Base-by-base conservation (phyloP, 30 jellyfish, hydroid and myxozoan species). In the Aurelia aurita complex sp. Pacific region DNA sequence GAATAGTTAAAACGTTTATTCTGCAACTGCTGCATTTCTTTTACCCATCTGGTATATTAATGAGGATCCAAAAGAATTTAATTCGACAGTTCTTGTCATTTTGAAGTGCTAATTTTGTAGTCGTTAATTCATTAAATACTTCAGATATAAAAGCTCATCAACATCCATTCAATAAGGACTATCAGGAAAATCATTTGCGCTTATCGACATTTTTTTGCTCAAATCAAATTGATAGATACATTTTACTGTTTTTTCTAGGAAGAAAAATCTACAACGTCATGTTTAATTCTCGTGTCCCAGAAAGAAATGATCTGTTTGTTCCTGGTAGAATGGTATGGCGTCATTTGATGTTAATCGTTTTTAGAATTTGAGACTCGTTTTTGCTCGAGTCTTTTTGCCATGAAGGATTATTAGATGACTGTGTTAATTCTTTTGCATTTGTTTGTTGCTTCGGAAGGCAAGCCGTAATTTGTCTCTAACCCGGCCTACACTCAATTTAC, bases 281-380 rank as follows among this genome's bases (percentile, higher is more conserved):
- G 43, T 77, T 89, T 70, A 74, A 86, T 75, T 60, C 89, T 5
- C 91, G 87, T 17, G 92, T 86, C 19, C 95, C 97, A 43, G 88
- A 74, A 62, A 85, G 91, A 69, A 94, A 94, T 74, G 99, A 94
- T 74, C 83, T 94, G 16, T 94, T 94, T 89, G 87, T 76, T 8
- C 97, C 99, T 63, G 97, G 97, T 18, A 74, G 99, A 76, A 94
- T 94, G 99, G 99, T 94, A 77, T 52, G 91, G 36, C 15, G 7
- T 73, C 10, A 50, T 9, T 73, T 35, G 71, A 0, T 46, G 57
- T 46, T 46, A 46, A 46, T 46, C 57, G 57, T 1, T 46, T 46
- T 46, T 46, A 8, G 0, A 1, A 46, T 46, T 46, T 46, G 57
- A 43, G 11, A 43, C 54, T 43, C 11, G 54, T 43, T 43, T 43